Evolutionary conservation across 2,113 vertebrate genomes (phyloP).

Genomic region (Cinclus mexicanus): DNA sequence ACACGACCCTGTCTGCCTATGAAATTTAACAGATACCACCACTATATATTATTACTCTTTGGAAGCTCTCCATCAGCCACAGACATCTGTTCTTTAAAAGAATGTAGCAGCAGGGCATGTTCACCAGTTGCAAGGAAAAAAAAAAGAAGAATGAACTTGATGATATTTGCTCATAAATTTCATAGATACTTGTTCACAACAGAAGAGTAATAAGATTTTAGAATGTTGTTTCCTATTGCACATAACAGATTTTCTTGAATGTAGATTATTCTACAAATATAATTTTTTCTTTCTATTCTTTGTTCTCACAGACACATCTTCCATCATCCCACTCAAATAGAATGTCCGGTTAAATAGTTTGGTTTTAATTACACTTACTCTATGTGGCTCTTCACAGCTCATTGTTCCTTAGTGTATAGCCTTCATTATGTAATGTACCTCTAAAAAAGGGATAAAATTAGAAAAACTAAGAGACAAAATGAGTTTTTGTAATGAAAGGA

Average conservation of each 20-base stretch:
- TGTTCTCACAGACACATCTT: slow-evolving; percentile 9
- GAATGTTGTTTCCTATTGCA: not conserved
- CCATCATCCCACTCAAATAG: not conserved
- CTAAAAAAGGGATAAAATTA: slow-evolving; percentile 19
- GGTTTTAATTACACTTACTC: not conserved
- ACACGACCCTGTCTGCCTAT: not conserved
- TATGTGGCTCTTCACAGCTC: not conserved
- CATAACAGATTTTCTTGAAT: not conserved
- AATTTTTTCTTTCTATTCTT: not conserved
- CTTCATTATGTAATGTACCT: not conserved
- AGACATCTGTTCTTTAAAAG: not conserved
- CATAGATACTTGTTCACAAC: not conserved
- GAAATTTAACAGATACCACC: not conserved
- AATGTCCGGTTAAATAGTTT: not conserved
- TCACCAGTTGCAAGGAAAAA: not conserved
- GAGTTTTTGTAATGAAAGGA: not conserved
- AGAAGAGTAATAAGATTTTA: not conserved
- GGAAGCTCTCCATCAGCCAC: not conserved
- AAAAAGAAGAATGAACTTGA: not conserved
- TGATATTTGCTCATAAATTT: not conserved
- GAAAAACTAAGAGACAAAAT: not conserved
- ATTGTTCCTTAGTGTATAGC: not conserved
- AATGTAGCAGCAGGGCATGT: not conserved
- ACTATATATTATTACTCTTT: not conserved
- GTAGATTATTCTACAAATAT: not conserved